A percentile compares a stretch with the other conserved stretches of the same genome.
These are phyloP conservation scores for Rhyacichthys aspro DNA, from an alignment of 2,797 vertebrate genomes.

Conservation along the genomic window DNA sequence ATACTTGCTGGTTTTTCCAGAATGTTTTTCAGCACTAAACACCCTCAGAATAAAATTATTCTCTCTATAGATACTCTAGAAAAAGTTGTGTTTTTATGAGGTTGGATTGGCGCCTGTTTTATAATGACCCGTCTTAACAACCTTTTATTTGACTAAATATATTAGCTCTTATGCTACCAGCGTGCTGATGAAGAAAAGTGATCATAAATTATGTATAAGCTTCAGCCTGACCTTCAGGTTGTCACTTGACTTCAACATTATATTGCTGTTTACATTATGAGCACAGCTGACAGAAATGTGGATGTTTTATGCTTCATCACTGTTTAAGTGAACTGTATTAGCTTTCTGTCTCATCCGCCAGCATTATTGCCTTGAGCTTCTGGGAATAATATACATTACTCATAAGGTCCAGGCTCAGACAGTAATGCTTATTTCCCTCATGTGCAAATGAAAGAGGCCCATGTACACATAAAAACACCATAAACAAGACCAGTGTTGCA, in stretches of 20 bases:
- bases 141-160: not conserved
- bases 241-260: not conserved
- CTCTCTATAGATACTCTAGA: too few species aligned
- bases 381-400: conserved; percentile 68
- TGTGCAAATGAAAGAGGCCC: conserved; percentile 46
- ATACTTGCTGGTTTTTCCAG: too few species aligned
- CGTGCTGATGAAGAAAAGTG: not conserved
- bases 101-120: not conserved
- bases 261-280: conserved; percentile 17
- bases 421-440: conserved; percentile 66
- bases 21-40: too few species aligned
- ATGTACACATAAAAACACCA: conserved; percentile 28
- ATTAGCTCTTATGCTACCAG: not conserved
- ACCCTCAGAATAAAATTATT: too few species aligned
- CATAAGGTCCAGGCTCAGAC: conserved; percentile 52
- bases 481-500: conserved; percentile 50
- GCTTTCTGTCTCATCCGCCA: conserved; percentile 45
- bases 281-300: conserved; percentile 14
- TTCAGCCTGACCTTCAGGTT: not conserved
- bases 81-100: not conserved
- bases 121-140: not conserved
- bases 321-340: conserved; percentile 54
- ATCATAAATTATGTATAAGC: not conserved
- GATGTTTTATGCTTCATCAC: conserved; percentile 50
- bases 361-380: conserved; percentile 66